Evolutionary conservation across 2,113 vertebrate species (phyloP).

Genomic region (Thalassoma bifasciatum): DNA sequence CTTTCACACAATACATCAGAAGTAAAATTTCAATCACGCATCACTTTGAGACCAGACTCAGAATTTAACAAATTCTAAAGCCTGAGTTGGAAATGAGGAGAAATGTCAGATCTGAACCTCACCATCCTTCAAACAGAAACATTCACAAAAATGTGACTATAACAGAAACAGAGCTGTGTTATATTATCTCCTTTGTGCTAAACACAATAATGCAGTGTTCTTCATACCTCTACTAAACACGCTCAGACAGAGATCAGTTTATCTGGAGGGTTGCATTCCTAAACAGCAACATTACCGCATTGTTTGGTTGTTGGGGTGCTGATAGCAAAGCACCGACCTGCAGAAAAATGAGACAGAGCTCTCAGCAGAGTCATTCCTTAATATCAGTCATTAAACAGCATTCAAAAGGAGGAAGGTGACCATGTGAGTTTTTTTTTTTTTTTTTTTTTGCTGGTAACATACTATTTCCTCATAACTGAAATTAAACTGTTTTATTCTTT

Average conservation of each 20-base stretch:
- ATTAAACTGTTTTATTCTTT: not conserved
- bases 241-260: conserved; percentile 25
- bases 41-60: not conserved
- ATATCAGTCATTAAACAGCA: no score
- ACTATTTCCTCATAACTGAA: not conserved
- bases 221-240: conserved; percentile 12
- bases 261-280: conserved; percentile 18
- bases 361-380: no score
- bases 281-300: conserved; percentile 6
- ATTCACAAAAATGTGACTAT: not conserved
- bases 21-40: not conserved
- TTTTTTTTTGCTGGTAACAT: not conserved
- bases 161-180: not conserved
- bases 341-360: not conserved
- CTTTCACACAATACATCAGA: not conserved
- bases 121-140: not conserved
- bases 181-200: not conserved
- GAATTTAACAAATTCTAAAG: not conserved
- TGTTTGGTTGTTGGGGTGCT: conserved; percentile 10
- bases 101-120: not conserved
- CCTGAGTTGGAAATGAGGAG: not conserved
- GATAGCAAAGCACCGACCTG: conserved; percentile 17
- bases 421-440: not conserved
- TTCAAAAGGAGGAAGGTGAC: not conserved
- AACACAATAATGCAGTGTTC: conserved; percentile 11